Evolutionary conservation across 2,888 invertebrate species (phyloP).

Genomic region (Lasioglossum villosulum): DNA sequence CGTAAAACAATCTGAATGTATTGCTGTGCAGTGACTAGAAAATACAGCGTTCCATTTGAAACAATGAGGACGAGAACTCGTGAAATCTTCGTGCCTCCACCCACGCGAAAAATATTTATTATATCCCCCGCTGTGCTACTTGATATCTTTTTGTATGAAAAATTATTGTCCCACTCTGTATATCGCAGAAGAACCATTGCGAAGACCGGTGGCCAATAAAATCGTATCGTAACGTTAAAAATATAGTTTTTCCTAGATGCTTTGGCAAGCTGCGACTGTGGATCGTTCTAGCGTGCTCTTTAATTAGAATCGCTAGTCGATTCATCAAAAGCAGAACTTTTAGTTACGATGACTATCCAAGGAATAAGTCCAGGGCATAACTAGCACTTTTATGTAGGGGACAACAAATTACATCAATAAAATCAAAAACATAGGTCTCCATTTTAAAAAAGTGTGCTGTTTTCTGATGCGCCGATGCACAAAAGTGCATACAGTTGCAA

Average conservation of each 20-base stretch:
- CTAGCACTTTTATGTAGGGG: too few relatives aligned
- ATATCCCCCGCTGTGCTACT: neutral
- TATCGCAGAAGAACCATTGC: neutral
- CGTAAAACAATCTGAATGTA: neutral
- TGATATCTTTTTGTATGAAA: neutral
- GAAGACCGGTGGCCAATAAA: neutral
- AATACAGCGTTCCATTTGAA: neutral
- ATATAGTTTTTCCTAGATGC: neutral
- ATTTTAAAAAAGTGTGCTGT: too few relatives aligned
- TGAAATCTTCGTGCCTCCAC: neutral
- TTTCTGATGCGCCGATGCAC: too few relatives aligned
- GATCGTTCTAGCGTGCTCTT: neutral
- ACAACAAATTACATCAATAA: too few relatives aligned
- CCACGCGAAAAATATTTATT: neutral
- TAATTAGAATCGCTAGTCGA: neutral
- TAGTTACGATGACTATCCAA: neutral
- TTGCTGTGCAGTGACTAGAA: neutral
- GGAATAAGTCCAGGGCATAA: neutral
- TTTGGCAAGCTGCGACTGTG: neutral
- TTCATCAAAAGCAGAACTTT: too few relatives aligned
- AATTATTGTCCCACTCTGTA: neutral
- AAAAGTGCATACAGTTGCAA: too few relatives aligned
- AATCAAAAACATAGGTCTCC: too few relatives aligned
- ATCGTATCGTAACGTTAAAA: neutral
- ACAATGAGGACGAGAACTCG: neutral